Conservation (phyloP, 92 coral and sea anemone species). For the Porites rus region DNA sequence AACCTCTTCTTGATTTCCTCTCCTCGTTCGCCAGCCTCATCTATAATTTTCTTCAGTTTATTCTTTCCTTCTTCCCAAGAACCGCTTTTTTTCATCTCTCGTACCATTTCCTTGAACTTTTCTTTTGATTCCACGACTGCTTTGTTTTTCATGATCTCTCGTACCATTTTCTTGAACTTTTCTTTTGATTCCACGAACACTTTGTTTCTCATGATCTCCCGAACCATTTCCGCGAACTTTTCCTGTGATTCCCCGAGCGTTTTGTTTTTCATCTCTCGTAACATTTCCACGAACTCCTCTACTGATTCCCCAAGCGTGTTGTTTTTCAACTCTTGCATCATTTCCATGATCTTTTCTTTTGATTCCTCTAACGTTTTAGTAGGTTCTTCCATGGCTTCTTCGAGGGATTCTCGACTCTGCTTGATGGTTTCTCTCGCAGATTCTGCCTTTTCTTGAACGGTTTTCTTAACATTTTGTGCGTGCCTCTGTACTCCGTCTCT, state of each 20-base stretch:
- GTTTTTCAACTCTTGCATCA: neutral
- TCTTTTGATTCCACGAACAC: neutral
- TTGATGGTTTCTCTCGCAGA: neutral
- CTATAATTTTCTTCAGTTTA: neutral
- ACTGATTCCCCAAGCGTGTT: neutral
- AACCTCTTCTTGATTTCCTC: neutral
- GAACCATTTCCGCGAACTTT: neutral
- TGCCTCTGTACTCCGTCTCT: neutral
- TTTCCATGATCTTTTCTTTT: neutral
- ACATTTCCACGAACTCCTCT: neutral
- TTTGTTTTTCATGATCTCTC: neutral
- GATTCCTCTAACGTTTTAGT: neutral
- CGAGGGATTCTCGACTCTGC: neutral
- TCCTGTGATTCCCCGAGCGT: neutral
- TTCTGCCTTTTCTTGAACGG: neutral
- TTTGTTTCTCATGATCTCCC: neutral
- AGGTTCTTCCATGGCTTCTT: neutral
- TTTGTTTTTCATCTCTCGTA: neutral
- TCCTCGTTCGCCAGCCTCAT: neutral
- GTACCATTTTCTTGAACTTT: neutral
- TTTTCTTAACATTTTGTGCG: neutral
- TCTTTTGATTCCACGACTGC: neutral
- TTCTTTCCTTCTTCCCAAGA: conserved; percentile 3
- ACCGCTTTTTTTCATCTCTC: neutral
- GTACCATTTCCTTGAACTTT: conserved; percentile 17